These are phyloP conservation scores for Rhinogobius similis DNA, from an alignment of 2,113 vertebrate species.

Conservation along the genomic window DNA sequence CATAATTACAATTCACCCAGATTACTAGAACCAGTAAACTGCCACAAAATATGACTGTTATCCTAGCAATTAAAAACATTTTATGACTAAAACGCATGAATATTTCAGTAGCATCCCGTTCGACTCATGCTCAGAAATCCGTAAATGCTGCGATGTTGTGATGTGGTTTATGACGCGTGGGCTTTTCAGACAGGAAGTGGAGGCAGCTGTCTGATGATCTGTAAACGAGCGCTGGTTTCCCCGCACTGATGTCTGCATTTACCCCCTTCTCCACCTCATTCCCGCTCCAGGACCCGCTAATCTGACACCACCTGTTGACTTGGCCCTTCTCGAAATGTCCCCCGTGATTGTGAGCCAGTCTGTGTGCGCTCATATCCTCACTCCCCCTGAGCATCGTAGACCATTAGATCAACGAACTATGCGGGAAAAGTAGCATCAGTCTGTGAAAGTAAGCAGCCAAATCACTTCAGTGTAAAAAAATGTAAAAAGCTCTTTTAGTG, in stretches of 20 bases:
- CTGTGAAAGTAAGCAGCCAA: constrained; percentile 10
- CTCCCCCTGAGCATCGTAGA: constrained; percentile 32
- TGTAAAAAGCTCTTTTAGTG: background rate
- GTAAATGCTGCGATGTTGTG: background rate
- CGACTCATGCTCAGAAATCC: too few species aligned
- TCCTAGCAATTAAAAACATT: too few species aligned
- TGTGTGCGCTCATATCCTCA: constrained; percentile 27
- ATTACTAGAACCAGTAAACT: too few species aligned
- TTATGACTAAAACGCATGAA: background rate
- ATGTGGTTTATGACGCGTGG: background rate
- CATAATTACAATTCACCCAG: too few species aligned
- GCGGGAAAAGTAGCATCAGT: constrained; percentile 50
- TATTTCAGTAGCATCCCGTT: background rate
- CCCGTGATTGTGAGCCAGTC: constrained; percentile 51
- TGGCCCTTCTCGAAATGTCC: constrained; percentile 52
- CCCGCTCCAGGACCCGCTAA: constrained; percentile 63
- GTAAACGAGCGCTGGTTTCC: constrained; percentile 49
- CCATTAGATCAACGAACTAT: constrained; percentile 35
- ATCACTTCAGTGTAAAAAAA: too few species aligned
- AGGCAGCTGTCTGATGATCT: constrained; percentile 53
- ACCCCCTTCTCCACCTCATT: constrained; percentile 39
- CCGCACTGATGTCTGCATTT: constrained; percentile 27
- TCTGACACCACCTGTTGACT: constrained; percentile 74
- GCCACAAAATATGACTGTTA: too few species aligned
- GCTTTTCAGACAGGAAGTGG: constrained; percentile 40